Evolutionary conservation across 1,140 invertebrate species (phyloP).

Genomic region (Linepithema humile): DNA sequence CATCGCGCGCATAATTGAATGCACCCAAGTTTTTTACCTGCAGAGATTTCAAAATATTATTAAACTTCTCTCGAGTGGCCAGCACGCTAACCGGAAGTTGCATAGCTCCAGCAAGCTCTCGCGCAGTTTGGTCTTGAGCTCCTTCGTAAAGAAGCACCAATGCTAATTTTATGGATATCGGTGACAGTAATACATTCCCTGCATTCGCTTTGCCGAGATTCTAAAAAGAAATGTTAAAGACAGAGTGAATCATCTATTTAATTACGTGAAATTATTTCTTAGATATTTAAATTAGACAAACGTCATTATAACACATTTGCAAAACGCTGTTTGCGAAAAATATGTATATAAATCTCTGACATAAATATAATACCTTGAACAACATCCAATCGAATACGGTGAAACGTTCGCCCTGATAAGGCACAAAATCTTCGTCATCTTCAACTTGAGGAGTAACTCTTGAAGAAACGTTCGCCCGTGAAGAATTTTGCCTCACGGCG

Average conservation of each 20-base stretch:
- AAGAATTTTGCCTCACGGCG: neutral
- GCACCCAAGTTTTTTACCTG: slow-evolving; percentile 73
- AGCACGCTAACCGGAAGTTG: slow-evolving; percentile 84
- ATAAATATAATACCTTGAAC: slow-evolving; percentile 81
- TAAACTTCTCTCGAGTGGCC: slow-evolving; percentile 82
- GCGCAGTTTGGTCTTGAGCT: slow-evolving; percentile 86
- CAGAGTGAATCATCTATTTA: neutral
- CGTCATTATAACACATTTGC: too few relatives aligned
- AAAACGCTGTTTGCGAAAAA: neutral
- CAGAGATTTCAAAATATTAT: slow-evolving; percentile 78
- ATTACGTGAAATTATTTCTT: too few relatives aligned
- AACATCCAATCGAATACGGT: slow-evolving; percentile 87
- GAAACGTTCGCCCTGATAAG: slow-evolving; percentile 84
- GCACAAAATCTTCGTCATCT: slow-evolving; percentile 85
- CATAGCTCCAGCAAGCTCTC: slow-evolving; percentile 86
- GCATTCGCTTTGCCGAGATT: slow-evolving; percentile 75
- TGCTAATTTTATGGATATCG: slow-evolving; percentile 91
- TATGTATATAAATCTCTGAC: neutral
- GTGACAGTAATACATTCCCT: slow-evolving; percentile 91
- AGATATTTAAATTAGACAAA: neutral
- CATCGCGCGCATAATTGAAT: neutral
- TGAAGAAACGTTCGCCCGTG: neutral
- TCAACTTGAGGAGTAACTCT: neutral
- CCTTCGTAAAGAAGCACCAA: slow-evolving; percentile 90
- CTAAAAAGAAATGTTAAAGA: slow-evolving; percentile 66